phyloP scores from a whole-genome alignment of 2,797 vertebrate genomes.

The Poecilia picta region DNA sequence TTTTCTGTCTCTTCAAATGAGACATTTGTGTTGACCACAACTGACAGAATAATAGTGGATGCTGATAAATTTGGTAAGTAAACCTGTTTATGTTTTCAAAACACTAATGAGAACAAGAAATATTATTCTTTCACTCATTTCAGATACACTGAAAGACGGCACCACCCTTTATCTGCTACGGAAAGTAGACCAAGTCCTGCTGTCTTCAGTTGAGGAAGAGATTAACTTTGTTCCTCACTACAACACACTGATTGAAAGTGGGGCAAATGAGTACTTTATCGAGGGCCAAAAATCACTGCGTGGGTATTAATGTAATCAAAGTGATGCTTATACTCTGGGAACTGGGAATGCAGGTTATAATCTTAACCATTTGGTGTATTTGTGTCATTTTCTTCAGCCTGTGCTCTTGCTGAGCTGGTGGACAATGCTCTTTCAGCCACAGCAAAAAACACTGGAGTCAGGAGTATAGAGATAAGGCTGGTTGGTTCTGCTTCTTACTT shows the following conservation, averaged over 20 bases:
- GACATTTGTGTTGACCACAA: constrained; percentile 87
- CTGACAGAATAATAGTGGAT: constrained; percentile 84
- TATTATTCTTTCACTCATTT: constrained; percentile 37
- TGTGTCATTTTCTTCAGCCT: constrained; percentile 76
- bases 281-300: constrained; percentile 88
- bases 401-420: constrained; percentile 91
- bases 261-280: constrained; percentile 91
- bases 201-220: constrained; percentile 80
- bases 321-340: background rate
- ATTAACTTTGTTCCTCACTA: constrained; percentile 91
- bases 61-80: constrained; percentile 87
- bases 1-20: constrained; percentile 80
- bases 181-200: constrained; percentile 79
- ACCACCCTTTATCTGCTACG: constrained; percentile 85
- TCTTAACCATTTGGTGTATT: background rate
- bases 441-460: constrained; percentile 76
- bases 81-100: background rate
- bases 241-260: constrained; percentile 87
- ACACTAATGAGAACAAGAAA: too few relatives aligned
- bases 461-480: constrained; percentile 90
- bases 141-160: constrained; percentile 78
- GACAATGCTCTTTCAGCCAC: constrained; percentile 95
- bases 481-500: constrained; percentile 71
- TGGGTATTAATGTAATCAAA: constrained; percentile 70
- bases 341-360: background rate